Evolutionary conservation across 35 echinoderm and acorn worm genomes (phyloP), one percentile per base, ranked within the genome.

Genomic region (Ophiothrix spiculata): DNA sequence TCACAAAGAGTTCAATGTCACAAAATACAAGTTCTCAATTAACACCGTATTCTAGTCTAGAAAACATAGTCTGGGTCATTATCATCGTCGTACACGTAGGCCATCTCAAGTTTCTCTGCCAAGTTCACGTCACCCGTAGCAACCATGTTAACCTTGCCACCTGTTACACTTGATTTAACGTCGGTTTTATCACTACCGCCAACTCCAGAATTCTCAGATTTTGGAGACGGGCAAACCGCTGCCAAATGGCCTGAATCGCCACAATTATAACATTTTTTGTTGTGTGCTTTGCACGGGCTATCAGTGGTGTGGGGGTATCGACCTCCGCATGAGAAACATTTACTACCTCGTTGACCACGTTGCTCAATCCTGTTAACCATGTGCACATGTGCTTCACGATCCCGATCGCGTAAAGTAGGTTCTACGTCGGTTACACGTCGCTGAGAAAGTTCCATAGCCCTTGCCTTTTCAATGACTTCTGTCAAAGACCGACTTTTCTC

Each of bases 401-500:
- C n/a, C n/a, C n/a, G n/a, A n/a, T n/a, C n/a, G n/a, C n/a, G n/a
- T n/a, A n/a, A n/a, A n/a, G n/a, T n/a, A n/a, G n/a, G n/a, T 80
- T 87, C 78, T 25, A 87, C 80, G 29, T 73, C n/a, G 40, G 31
- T 36, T 32, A 80, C 84, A 78, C 64, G 85, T 2, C 23, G 36
- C 23, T 89, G 74, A 19, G 64, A 86, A 12, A 56, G 77, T 28
- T 93, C 91, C 19, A 93, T 35, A 35, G 87, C 42, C 1, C 86
- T 49, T 6, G 42, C 42, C 19, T 49, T 49, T 19, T 49, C 42
- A 49, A 49, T 49, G 6, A 49, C 42, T 19, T 49, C 42, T 49
- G 42, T 49, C 42, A 49, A 49, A 49, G 42, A 10, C 6, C 42
- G 42, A 49, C 19, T 19, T 49, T 49, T 49, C 42, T 49, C 42